phyloP scores from a whole-genome alignment of 2,888 invertebrate species.

The Drosophila neotestacea region DNA sequence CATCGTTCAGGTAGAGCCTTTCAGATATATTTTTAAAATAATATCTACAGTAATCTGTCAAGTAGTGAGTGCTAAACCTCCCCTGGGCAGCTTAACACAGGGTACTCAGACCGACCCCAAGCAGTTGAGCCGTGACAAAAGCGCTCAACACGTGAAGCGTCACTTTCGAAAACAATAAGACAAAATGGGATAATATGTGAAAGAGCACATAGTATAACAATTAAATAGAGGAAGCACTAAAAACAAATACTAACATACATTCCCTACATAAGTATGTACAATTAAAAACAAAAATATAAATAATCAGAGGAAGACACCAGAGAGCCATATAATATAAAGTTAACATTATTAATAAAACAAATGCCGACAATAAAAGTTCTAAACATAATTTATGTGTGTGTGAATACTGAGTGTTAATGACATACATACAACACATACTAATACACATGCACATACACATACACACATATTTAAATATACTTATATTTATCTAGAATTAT shows the following conservation, averaged over 20 bases:
- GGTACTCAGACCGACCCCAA: constrained; percentile 24
- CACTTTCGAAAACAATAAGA: constrained; percentile 60
- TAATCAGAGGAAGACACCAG: neutral
- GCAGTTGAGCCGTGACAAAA: constrained; percentile 76
- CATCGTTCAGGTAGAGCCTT: too few relatives aligned
- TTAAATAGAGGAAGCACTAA: constrained; percentile 56
- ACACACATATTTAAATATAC: constrained; percentile 3
- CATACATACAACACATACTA: constrained; percentile 1
- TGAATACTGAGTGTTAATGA: constrained; percentile 5
- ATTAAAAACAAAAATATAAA: neutral
- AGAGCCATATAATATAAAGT: constrained; percentile 2
- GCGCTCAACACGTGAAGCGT: constrained; percentile 63
- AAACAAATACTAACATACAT: constrained; percentile 21
- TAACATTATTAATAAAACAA: constrained; percentile 17
- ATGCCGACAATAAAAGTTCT: constrained; percentile 29
- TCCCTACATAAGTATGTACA: neutral
- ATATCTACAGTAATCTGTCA: too few relatives aligned
- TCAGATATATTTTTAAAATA: too few relatives aligned
- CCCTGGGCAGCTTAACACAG: constrained; percentile 1
- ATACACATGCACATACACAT: neutral
- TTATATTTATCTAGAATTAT: constrained; percentile 13
- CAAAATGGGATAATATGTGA: constrained; percentile 24
- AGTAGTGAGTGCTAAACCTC: neutral
- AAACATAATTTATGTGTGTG: constrained; percentile 25
- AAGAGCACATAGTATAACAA: constrained; percentile 21